Base-by-base conservation (phyloP, 2,797 vertebrate species). In the Anolis apletophallus region DNA sequence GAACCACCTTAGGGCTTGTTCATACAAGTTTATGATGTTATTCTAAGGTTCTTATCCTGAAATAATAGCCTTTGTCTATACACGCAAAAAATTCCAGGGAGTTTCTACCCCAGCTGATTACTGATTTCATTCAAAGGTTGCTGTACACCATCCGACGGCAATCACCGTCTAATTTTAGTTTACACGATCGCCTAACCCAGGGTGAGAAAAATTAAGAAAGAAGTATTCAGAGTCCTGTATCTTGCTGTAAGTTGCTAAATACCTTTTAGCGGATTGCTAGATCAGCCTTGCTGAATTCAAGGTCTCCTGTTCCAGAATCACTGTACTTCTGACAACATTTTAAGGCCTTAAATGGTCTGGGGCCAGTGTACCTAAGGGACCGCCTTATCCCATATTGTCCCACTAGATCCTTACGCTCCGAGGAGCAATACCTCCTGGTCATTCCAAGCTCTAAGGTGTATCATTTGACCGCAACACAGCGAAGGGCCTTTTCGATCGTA, bases 1-100 rank as follows among this genome's bases (percentile, higher is more conserved):
- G 73, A 55, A 55, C 50, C 61, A 87, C 21, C n/a, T 84, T 84
- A 67, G 34, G 72, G 21, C 80, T 76, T 77, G 85, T 82, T 81
- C 52, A 54, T 75, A 40, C 71, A 86, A 55, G 71, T 52, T 81
- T 82, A 52, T 55, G 79, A 82, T 50, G 52, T 76, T 57, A 77
- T 57, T 50, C 26, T 52, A 57, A 81, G 29, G 74, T 87, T n/a
- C 61, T 57, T 77, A 87, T 54, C 50, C 55, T 87, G 52, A 82
- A 82, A 76, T 50, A 68, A 76, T 46, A 86, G 34, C 34, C n/a
- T 50, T 52, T 85, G 50, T 69, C 85, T 86, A 50, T 32, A 57
- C 73, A 76, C 23, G 61, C 26, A 68, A 77, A 82, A n/a, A 76
- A 87, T 71, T 69, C 40, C 34, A 57, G 73, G 61, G 67, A 87